A percentile compares a stretch with the other conserved stretches of the same genome.
These are phyloP conservation scores for Drosophila dives DNA, from an alignment of 2,888 invertebrate species.

Conservation along the genomic window DNA sequence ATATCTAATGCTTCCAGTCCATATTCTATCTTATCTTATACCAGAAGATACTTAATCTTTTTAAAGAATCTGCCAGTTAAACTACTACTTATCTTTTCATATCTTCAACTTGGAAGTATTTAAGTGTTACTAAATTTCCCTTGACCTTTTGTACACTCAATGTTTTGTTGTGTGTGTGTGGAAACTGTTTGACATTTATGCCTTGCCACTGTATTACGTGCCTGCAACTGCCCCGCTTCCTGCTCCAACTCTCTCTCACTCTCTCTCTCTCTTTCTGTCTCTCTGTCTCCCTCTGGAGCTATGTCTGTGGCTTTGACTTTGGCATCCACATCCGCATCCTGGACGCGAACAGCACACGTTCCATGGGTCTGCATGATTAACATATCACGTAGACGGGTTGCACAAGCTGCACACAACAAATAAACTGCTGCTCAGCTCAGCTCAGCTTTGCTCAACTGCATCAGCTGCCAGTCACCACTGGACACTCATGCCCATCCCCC, in stretches of 20 bases:
- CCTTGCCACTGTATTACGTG: slow-evolving; percentile 51
- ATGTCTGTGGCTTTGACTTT: slow-evolving; percentile 7
- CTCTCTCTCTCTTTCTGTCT: background rate
- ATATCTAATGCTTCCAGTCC: background rate
- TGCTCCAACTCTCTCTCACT: background rate
- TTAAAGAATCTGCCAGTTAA: background rate
- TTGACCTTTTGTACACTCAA: slow-evolving; percentile 29
- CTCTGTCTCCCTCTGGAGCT: background rate
- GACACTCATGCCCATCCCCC: background rate
- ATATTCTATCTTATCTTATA: background rate
- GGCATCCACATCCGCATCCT: slow-evolving; percentile 65
- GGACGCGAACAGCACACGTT: slow-evolving; percentile 51
- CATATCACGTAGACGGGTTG: slow-evolving; percentile 82
- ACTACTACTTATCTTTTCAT: background rate
- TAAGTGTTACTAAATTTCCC: background rate
- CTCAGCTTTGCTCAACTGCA: slow-evolving; percentile 25
- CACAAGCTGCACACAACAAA: slow-evolving; percentile 62
- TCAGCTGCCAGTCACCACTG: slow-evolving; percentile 24
- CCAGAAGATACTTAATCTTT: too few species aligned
- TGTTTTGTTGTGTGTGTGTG: slow-evolving; percentile 18
- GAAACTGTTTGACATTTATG: slow-evolving; percentile 58
- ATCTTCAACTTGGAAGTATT: slow-evolving; percentile 3
- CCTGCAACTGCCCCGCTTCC: background rate
- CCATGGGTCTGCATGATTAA: slow-evolving; percentile 77
- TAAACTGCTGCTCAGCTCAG: slow-evolving; percentile 51